phyloP scores from a whole-genome alignment of 2,888 invertebrate genomes.

The Caenorhabditis sp. region DNA sequence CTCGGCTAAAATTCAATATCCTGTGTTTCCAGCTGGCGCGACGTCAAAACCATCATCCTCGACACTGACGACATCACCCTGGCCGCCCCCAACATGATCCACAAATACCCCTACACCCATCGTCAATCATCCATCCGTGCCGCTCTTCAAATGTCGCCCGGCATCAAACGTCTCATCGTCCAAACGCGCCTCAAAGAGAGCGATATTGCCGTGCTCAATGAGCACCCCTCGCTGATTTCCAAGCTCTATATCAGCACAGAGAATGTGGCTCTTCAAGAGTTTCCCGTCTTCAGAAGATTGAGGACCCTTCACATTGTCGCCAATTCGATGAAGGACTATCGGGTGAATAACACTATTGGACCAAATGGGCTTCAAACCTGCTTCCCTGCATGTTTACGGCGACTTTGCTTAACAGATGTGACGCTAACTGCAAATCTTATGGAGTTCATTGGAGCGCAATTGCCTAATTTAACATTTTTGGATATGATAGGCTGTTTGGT shows the following conservation, averaged over 20 bases:
- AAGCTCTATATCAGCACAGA: slow-evolving; percentile 35
- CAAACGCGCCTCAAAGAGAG: slow-evolving; percentile 3
- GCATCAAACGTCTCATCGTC: slow-evolving; percentile 21
- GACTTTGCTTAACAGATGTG: slow-evolving; percentile 37
- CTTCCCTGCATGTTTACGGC: slow-evolving; percentile 24
- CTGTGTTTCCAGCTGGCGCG: slow-evolving; percentile 27
- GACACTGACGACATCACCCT: slow-evolving; percentile 26
- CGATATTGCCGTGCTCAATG: not conserved
- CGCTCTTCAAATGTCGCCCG: slow-evolving; percentile 19
- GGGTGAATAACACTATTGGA: slow-evolving; percentile 20
- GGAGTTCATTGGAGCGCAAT: slow-evolving; percentile 2
- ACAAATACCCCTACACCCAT: slow-evolving; percentile 6
- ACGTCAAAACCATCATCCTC: slow-evolving; percentile 30
- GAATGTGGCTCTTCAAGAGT: slow-evolving; percentile 18
- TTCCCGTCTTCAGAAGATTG: slow-evolving; percentile 23
- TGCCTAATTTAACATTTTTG: slow-evolving; percentile 24
- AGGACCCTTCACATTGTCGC: slow-evolving; percentile 25
- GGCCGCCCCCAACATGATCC: slow-evolving; percentile 19
- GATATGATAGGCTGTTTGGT: slow-evolving; percentile 41
- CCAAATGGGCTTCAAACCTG: slow-evolving; percentile 1
- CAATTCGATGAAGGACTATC: slow-evolving; percentile 11
- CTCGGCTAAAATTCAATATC: too few species aligned
- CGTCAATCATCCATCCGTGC: not conserved
- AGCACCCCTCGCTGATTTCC: slow-evolving; percentile 5
- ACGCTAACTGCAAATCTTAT: slow-evolving; percentile 29